Conservation (phyloP, 2,113 vertebrate species). For the Entelurus aequoreus region DNA sequence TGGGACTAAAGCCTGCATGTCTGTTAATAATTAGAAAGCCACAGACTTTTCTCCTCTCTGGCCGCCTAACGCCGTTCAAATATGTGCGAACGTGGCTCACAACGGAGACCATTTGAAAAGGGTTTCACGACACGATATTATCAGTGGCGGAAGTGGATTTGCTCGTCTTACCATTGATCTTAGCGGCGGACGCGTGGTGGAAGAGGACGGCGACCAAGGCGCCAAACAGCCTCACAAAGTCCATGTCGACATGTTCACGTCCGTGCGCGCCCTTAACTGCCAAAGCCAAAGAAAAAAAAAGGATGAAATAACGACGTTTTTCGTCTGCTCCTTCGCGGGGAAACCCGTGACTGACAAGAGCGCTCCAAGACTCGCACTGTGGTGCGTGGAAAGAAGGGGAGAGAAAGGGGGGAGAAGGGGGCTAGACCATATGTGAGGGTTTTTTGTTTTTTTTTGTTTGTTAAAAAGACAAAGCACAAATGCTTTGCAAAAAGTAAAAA, state of each 20-base stretch:
- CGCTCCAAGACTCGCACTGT: background rate
- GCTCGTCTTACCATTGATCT: slow-evolving; percentile 62
- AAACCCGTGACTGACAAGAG: slow-evolving; percentile 6
- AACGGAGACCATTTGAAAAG: too few relatives aligned
- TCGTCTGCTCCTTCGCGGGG: background rate
- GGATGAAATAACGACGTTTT: background rate
- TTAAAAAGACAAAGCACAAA: too few relatives aligned
- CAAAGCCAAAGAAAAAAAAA: background rate
- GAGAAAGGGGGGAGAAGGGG: background rate
- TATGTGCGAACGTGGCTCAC: too few relatives aligned
- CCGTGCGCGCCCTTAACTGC: background rate
- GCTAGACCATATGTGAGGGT: too few relatives aligned
- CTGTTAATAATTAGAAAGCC: slow-evolving; percentile 1
- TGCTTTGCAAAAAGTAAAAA: too few relatives aligned
- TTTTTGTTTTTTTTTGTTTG: too few relatives aligned
- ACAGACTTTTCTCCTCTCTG: background rate
- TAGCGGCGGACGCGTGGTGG: slow-evolving; percentile 58
- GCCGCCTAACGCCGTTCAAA: background rate
- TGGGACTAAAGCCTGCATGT: background rate
- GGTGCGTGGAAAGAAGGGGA: slow-evolving; percentile 22
- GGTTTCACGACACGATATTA: too few relatives aligned
- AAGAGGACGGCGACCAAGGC: slow-evolving; percentile 64
- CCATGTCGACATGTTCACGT: slow-evolving; percentile 72
- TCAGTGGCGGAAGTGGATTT: too few relatives aligned
- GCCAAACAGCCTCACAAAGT: slow-evolving; percentile 69